Percentiles rank a stretch among this genome's conserved stretches.
phyloP scores from a whole-genome alignment of 2,888 invertebrate species.

The Heliconius ismenius region DNA sequence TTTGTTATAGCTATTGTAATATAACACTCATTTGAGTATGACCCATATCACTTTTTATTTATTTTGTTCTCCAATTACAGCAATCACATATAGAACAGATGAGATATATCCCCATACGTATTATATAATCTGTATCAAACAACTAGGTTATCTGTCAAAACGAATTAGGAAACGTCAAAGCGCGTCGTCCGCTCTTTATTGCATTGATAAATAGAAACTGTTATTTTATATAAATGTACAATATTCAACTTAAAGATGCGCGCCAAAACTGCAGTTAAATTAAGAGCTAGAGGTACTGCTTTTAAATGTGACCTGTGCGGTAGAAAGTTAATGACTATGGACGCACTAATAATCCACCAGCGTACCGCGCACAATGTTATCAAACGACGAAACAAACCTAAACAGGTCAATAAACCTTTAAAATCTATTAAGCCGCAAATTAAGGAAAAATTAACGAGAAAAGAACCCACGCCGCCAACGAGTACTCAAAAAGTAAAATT shows the following conservation, averaged over 20 bases:
- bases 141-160: constrained; percentile 4
- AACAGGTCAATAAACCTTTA: constrained; percentile 35
- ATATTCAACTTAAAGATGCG: constrained; percentile 55
- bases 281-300: constrained; percentile 52
- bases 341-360: constrained; percentile 57
- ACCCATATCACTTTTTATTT: not conserved
- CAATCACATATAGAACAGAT: not conserved
- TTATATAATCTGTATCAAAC: not conserved
- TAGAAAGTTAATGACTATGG: constrained; percentile 52
- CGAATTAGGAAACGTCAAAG: constrained; percentile 44
- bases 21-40: too few relatives aligned
- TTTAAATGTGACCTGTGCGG: constrained; percentile 61
- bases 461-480: constrained; percentile 7
- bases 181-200: constrained; percentile 44
- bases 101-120: not conserved
- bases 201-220: constrained; percentile 26
- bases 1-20: too few relatives aligned
- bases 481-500: constrained; percentile 16
- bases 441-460: constrained; percentile 31
- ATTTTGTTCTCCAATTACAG: not conserved
- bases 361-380: constrained; percentile 49
- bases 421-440: constrained; percentile 37
- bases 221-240: constrained; percentile 33
- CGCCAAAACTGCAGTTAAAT: constrained; percentile 54
- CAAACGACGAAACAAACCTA: constrained; percentile 37